Base-by-base conservation (phyloP, 2,888 invertebrate genomes). In the Anodontia alba region DNA sequence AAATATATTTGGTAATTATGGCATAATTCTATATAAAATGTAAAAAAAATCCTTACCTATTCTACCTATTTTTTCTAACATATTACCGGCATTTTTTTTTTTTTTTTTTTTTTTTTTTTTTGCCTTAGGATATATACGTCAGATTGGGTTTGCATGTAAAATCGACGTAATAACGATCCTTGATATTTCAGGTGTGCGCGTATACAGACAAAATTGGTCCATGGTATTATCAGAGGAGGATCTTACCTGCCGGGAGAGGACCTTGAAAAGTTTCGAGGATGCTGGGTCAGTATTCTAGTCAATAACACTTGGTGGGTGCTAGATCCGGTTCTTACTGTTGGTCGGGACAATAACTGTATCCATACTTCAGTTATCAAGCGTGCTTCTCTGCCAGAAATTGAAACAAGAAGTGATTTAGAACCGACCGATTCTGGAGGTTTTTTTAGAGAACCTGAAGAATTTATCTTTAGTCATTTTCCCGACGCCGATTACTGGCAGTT, bases 401-500 rank as follows among this genome's bases (percentile, higher is more conserved):
- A n/a, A 26, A 54, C 23, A 7, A 20, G 17, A 5, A 17, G 3
- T 20, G n/a, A 20, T 49, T 5, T 49, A 5, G 54, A 26, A 26
- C 17, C 3, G 3, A n/a, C 49, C 17, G 54, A 54, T 54, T 54
- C 7, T 33, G 62, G 17, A 1, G 62, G 62, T 12, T 62, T 77
- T n/a, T 84, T 81, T 74, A 46, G 78, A 67, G 80, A 85, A 29
- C 85, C 85, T 1, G 82, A 80, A 68, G 67, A 73, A 42, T 85
- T 85, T 38, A 80, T 85, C 10, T 85, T 85, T 43, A 78, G 72
- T 29, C 77, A 83, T 29, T 77, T 71, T 31, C 85, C 85, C 0
- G 85, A 85, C 62, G 78, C 82, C 0, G 83, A 81, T 15, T 71
- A 81, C 33, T 85, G 85, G 85, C 85, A 85, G 62, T 57, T 85